These are phyloP conservation scores for Catalaphyllia jardinei DNA, from an alignment of 64 coral and sea anemone species.

Conservation along the genomic window DNA sequence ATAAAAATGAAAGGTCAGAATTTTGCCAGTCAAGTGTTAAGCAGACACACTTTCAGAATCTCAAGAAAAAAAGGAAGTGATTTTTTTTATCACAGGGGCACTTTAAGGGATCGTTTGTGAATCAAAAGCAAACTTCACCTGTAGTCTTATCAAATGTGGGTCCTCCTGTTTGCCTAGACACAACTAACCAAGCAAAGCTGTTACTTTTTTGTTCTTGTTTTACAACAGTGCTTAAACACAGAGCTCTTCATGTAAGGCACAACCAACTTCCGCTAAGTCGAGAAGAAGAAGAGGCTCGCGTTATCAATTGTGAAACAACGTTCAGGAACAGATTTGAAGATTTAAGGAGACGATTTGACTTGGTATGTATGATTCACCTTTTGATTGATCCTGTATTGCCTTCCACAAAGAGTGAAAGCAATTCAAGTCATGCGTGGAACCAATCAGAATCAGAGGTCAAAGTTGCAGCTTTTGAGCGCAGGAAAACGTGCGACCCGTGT, in stretches of 20 bases:
- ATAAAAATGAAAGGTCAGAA: no score
- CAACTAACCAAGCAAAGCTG: background rate
- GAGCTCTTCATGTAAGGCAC: constrained; percentile 50
- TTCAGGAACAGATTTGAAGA: constrained; percentile 65
- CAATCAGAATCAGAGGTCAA: background rate
- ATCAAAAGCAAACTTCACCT: no score
- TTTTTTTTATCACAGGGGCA: no score
- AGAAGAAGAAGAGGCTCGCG: constrained; percentile 57
- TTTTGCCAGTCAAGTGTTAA: no score
- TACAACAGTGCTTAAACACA: constrained; percentile 64
- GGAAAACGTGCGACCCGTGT: no score
- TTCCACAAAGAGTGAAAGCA: background rate
- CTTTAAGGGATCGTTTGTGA: no score
- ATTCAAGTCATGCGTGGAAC: background rate
- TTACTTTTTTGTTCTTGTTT: background rate
- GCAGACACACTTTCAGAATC: no score
- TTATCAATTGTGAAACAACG: constrained; percentile 57
- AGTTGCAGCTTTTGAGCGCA: background rate
- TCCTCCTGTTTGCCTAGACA: no score
- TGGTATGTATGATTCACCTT: constrained; percentile 66
- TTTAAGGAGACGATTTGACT: constrained; percentile 63
- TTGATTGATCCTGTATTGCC: no score
- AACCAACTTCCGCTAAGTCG: constrained; percentile 40
- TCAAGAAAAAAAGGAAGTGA: no score
- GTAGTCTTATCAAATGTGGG: no score